phyloP scores from a whole-genome alignment of 2,888 invertebrate species.

The Rhingia campestris region DNA sequence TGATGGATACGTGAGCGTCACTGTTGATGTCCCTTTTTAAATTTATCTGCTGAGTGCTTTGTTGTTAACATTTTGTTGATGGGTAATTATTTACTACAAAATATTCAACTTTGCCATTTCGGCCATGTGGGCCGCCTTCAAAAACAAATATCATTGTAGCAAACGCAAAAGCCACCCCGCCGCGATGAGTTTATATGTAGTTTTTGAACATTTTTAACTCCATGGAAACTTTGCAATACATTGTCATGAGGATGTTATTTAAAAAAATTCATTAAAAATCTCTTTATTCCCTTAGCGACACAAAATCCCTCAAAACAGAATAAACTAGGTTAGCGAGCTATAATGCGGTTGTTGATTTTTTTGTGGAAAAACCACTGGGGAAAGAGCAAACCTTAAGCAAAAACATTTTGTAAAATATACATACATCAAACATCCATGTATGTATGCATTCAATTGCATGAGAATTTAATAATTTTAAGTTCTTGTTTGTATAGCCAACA shows the following conservation, averaged over 20 bases:
- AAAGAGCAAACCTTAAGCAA: constrained; percentile 10
- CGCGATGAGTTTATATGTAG: too few relatives aligned
- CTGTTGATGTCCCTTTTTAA: too few relatives aligned
- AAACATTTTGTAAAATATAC: not conserved
- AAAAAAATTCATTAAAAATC: constrained; percentile 50
- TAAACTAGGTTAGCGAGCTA: constrained; percentile 47
- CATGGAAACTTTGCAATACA: not conserved
- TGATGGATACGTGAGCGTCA: too few relatives aligned
- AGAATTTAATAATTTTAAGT: constrained; percentile 10
- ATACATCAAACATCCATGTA: not conserved
- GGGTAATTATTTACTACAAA: too few relatives aligned
- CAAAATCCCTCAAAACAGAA: constrained; percentile 25
- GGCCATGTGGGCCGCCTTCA: too few relatives aligned
- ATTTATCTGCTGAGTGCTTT: too few relatives aligned
- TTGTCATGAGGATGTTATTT: constrained; percentile 1
- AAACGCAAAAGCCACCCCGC: too few relatives aligned
- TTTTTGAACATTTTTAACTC: not conserved
- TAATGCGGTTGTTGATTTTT: constrained; percentile 15
- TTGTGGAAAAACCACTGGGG: constrained; percentile 25
- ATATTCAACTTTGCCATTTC: too few relatives aligned
- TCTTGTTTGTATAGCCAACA: not conserved
- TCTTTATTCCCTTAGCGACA: constrained; percentile 42
- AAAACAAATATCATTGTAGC: too few relatives aligned
- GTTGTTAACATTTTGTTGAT: too few relatives aligned
- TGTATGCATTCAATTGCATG: not conserved